Conservation (phyloP, 2,888 invertebrate species). For the Alcis repandata region DNA sequence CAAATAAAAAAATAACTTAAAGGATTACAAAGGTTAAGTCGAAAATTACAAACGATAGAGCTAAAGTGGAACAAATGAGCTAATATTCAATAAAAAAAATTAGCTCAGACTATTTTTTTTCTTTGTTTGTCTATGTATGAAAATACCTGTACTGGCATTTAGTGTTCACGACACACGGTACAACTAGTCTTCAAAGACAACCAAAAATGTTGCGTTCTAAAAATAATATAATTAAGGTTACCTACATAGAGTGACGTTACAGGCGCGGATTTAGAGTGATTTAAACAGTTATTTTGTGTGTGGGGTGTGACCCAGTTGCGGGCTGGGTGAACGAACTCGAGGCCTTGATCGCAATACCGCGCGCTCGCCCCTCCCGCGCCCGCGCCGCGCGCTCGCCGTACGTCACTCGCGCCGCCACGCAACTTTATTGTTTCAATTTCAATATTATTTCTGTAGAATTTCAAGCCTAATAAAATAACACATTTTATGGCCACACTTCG, state of each 20-base stretch:
- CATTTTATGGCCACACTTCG: constrained; percentile 49
- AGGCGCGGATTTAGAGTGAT: constrained; percentile 80
- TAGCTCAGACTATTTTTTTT: no score
- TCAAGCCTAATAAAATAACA: constrained; percentile 53
- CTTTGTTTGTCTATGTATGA: no score
- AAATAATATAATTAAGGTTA: constrained; percentile 61
- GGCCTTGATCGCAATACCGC: constrained; percentile 86
- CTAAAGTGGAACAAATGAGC: no score
- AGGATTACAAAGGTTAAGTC: no score
- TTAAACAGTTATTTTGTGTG: constrained; percentile 80
- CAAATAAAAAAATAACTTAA: no score
- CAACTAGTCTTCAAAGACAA: constrained; percentile 11
- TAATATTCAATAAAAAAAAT: no score
- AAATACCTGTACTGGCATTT: no score
- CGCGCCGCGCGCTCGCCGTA: constrained; percentile 53
- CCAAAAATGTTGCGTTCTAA: constrained; percentile 24
- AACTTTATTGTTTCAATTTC: constrained; percentile 64
- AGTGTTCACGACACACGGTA: not conserved
- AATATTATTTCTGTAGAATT: constrained; percentile 61
- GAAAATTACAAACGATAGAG: no score
- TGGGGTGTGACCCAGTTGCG: constrained; percentile 80
- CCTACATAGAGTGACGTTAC: constrained; percentile 74
- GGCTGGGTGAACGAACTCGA: constrained; percentile 82
- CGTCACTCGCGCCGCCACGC: constrained; percentile 63
- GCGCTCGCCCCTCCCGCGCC: constrained; percentile 56